Percentiles rank a stretch among this genome's conserved stretches.
Evolutionary conservation across 2,113 vertebrate species (phyloP).

Genomic region (Nesospiza acunhae): DNA sequence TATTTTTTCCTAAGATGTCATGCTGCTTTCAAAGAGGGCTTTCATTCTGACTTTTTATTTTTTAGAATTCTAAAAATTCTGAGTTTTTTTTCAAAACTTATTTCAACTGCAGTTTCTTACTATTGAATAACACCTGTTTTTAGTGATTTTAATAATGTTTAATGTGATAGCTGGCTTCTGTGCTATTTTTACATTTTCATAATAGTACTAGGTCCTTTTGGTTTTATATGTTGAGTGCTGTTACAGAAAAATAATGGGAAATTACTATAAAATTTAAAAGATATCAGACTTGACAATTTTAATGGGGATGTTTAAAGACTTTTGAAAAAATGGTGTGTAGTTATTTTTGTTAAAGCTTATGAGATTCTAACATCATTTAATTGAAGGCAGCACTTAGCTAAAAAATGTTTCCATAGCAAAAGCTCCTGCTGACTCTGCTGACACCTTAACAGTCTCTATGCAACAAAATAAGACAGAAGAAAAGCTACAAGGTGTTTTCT

Average conservation of each 20-base stretch:
- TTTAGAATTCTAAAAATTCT: not conserved
- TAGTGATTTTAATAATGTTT: not conserved
- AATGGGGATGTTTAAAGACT: not conserved
- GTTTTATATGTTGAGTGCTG: not conserved
- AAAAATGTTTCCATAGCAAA: rapidly evolving
- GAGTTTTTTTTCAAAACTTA: rapidly evolving
- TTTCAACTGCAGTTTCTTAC: not conserved
- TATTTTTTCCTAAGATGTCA: not conserved
- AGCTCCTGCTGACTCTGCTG: not conserved
- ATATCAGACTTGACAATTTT: not conserved
- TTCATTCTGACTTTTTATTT: not conserved
- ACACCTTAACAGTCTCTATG: not conserved
- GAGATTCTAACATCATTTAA: not conserved
- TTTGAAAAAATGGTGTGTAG: rapidly evolving
- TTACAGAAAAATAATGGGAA: not conserved
- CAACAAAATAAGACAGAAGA: not conserved
- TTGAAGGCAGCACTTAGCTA: not conserved
- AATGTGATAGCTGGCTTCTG: not conserved
- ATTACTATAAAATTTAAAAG: not conserved
- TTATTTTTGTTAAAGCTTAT: not conserved
- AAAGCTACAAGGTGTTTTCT: not conserved
- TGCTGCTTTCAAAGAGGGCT: not conserved
- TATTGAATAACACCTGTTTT: not conserved
- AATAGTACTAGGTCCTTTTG: not conserved
- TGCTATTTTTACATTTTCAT: not conserved